Evolutionary conservation across 2,797 vertebrate genomes (phyloP).

Genomic region (Centroberyx gerrardi): DNA sequence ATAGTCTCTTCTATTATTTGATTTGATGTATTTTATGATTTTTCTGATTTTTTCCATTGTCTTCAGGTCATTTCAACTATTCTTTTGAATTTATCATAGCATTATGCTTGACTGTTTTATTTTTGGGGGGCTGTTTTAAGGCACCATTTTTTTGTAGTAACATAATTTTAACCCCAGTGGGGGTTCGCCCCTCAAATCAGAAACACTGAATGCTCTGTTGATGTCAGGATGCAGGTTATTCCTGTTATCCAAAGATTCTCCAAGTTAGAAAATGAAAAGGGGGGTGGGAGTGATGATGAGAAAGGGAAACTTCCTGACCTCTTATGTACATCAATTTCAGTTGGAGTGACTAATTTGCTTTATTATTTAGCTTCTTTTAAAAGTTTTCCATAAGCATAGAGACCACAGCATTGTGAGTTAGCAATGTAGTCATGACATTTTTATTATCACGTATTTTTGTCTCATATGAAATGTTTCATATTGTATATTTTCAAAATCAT

Average conservation of each 20-base stretch:
- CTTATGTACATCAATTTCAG: conserved; percentile 60
- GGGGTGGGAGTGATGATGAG: conserved; percentile 30
- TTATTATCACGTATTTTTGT: conserved; percentile 67
- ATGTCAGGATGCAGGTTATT: conserved; percentile 78
- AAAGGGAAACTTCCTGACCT: conserved; percentile 74
- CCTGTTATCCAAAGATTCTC: conserved; percentile 57
- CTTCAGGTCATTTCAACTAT: conserved; percentile 76
- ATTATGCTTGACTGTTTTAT: conserved; percentile 61
- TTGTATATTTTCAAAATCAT: conserved; percentile 77
- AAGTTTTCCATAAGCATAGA: conserved; percentile 78
- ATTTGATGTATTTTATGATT: conserved; percentile 33
- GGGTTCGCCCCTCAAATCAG: conserved; percentile 68
- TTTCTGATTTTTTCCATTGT: conserved; percentile 59
- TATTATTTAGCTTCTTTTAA: conserved; percentile 69
- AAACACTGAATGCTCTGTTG: conserved; percentile 77
- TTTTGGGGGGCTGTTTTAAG: conserved; percentile 55
- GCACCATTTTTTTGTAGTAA: conserved; percentile 46
- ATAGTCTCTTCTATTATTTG: conserved; percentile 59
- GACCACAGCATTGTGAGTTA: conserved; percentile 84
- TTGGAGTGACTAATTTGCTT: conserved; percentile 62
- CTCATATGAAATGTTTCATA: conserved; percentile 64
- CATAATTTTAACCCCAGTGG: conserved; percentile 39
- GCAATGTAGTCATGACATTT: conserved; percentile 69
- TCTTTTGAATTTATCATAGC: conserved; percentile 59
- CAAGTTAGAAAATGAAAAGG: conserved; percentile 38